Percentiles rank a stretch among this genome's conserved stretches.
Evolutionary conservation across 2,113 vertebrate species (phyloP).

Genomic region (Campylomormyrus tamandua): DNA sequence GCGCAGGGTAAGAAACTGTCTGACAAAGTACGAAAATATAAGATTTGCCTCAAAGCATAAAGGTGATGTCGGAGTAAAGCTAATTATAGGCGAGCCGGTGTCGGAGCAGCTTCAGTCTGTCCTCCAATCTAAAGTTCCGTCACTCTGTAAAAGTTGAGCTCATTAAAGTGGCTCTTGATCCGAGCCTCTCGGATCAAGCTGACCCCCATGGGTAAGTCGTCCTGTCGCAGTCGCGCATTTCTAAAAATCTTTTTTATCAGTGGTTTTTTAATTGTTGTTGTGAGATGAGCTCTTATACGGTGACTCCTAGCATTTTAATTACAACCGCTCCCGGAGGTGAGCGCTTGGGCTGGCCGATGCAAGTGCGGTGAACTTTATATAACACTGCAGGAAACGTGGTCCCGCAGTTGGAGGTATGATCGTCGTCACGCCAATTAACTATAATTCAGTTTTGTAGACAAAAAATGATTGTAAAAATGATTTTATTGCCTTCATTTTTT

Average conservation of each 20-base stretch:
- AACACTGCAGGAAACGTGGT: background rate
- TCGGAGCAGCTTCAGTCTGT: background rate
- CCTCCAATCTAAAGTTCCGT: background rate
- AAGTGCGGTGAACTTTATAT: background rate
- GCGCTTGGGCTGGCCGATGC: background rate
- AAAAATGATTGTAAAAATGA: no score
- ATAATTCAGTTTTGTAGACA: background rate
- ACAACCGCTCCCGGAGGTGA: background rate
- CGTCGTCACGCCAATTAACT: slow-evolving; percentile 1
- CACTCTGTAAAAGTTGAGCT: background rate
- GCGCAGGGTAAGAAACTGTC: background rate
- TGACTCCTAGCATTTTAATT: background rate
- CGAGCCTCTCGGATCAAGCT: background rate
- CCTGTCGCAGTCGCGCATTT: background rate
- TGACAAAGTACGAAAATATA: background rate
- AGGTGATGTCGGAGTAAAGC: background rate
- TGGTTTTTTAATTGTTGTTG: slow-evolving; percentile 22
- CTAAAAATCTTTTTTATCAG: slow-evolving; percentile 24
- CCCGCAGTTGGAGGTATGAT: background rate
- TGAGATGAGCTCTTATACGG: background rate
- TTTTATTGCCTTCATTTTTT: background rate
- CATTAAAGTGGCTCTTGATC: background rate
- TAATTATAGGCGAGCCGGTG: slow-evolving; percentile 1
- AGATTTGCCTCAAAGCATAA: background rate
- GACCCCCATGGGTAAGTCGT: background rate